Evolutionary conservation across 2,113 vertebrate species (phyloP).

Genomic region (Pimephales promelas): DNA sequence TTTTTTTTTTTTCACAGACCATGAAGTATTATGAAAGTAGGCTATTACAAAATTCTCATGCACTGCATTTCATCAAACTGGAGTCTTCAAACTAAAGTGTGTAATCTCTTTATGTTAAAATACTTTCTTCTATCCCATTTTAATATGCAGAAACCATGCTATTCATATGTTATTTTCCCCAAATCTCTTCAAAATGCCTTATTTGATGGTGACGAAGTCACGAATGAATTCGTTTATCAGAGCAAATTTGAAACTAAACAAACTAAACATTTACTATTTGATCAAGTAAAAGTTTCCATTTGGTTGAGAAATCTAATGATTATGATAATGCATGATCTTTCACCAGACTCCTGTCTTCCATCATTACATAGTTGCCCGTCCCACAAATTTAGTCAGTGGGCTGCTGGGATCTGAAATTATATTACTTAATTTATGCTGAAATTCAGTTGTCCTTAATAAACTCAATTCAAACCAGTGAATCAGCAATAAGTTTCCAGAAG

Average conservation of each 20-base stretch:
- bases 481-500: not conserved
- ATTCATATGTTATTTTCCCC: too few relatives aligned
- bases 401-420: not conserved
- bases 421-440: slow-evolving; percentile 9
- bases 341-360: not conserved
- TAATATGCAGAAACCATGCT: not conserved
- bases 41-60: not conserved
- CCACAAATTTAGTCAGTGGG: not conserved
- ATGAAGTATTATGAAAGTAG: not conserved
- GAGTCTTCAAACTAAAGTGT: not conserved
- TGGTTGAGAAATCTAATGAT: not conserved
- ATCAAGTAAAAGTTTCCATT: not conserved
- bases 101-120: not conserved
- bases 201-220: too few relatives aligned
- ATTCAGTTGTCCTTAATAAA: not conserved
- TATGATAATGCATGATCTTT: not conserved
- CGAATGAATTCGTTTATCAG: too few relatives aligned
- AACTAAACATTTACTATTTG: not conserved
- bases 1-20: not conserved
- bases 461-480: not conserved
- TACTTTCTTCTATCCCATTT: not conserved
- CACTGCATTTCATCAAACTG: slow-evolving; percentile 12
- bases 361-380: not conserved
- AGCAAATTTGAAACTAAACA: too few relatives aligned
- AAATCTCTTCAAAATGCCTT: not conserved